Conservation (phyloP, 2,113 vertebrate species). For the Ophthalmolycus amberensis region DNA sequence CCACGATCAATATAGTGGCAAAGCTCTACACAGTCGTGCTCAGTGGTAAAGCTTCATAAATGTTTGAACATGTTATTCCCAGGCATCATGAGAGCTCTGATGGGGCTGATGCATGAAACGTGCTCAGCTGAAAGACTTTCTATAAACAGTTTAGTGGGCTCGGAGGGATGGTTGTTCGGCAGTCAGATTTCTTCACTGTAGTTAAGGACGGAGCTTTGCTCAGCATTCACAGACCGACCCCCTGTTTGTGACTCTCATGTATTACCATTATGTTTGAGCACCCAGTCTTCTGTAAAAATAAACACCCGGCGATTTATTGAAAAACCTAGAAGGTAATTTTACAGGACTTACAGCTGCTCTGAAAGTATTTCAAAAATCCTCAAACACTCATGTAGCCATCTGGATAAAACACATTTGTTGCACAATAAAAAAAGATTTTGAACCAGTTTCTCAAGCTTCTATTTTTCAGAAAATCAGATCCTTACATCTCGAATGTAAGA, state of each 20-base stretch:
- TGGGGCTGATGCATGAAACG: conserved; percentile 24
- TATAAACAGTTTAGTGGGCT: conserved; percentile 40
- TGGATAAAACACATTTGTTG: neutral
- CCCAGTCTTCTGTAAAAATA: neutral
- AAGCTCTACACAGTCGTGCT: conserved; percentile 29
- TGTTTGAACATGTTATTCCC: conserved; percentile 59
- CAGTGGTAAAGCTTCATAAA: conserved; percentile 51
- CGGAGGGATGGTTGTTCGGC: neutral
- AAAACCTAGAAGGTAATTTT: neutral
- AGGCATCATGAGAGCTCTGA: conserved; percentile 15
- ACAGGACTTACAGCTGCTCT: neutral
- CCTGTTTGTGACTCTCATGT: neutral
- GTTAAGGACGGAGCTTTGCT: conserved; percentile 1
- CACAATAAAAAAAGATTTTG: neutral
- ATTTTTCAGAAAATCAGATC: neutral
- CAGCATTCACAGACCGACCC: neutral
- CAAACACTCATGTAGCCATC: neutral
- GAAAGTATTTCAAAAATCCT: neutral
- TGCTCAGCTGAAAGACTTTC: conserved; percentile 38
- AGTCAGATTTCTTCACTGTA: conserved; percentile 30
- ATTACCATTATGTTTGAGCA: neutral
- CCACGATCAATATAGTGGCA: conserved; percentile 51
- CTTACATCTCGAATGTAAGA: neutral
- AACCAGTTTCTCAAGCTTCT: neutral
- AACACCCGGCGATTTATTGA: neutral